Evolutionary conservation across 2,888 invertebrate genomes (phyloP), one percentile per base, ranked within the genome.

Genomic region (Pristionchus entomophagus): DNA sequence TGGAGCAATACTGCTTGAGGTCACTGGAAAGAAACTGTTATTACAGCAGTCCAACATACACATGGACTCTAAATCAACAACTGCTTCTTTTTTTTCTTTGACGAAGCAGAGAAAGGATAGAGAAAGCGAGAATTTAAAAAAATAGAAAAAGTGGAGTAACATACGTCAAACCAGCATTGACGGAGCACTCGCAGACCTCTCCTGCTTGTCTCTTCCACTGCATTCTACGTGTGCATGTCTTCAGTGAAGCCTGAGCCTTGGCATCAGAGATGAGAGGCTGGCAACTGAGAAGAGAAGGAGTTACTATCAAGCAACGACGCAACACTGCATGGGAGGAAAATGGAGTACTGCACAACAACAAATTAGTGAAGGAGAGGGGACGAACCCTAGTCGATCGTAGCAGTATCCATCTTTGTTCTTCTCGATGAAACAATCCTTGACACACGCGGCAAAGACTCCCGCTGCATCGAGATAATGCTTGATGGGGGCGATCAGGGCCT

Each of bases 161-260:
- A 29, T 83, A 90, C 90, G 88, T 88, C 69, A 92, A 88, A 73
- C 92, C 92, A 12, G 92, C 91, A 69, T 91, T 89, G 12, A 90
- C 91, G n/a, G 92, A 90, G 86, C 92, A 92, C 53, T 91, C 91
- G 85, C 92, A 92, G 12, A 92, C 86, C 78, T 92, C 91, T 45
- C 91, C 92, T 29, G 91, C 91, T 78, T 92, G 91, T 56, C 91
- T 86, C 85, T 92, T 92, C 91, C 91, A 92, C 86, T 92, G 89
- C 87, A 91, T 88, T 56, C 89, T 86, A 56, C 89, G 88, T 29
- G 91, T 91, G 86, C 92, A 92, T 10, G 86, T 87, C 56, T 88
- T 88, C 87, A 91, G 88, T 17, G 91, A 90, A 82, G 88, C 88
- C 86, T 88, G 88, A n/a, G 92, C 91, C 87, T 92, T 91, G 45